These are phyloP conservation scores for Apamea epomidion DNA, from an alignment of 2,888 invertebrate species.

Conservation along the genomic window DNA sequence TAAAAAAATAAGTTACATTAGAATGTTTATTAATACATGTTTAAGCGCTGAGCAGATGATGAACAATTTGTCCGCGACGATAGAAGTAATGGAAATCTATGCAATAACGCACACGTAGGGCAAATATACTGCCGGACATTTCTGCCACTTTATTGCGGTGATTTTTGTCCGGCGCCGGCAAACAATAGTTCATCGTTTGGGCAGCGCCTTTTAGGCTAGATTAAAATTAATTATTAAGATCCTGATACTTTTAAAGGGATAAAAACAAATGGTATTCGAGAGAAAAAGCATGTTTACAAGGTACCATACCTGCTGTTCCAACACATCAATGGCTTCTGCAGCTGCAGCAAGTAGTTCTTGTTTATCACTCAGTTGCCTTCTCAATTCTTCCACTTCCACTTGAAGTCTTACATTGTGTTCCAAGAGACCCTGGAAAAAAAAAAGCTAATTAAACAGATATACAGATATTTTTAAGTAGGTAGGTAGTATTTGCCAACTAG, in stretches of 20 bases:
- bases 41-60: not conserved
- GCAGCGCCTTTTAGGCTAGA: not conserved
- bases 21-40: not conserved
- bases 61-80: not conserved
- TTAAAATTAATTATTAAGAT: not conserved
- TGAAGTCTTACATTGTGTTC: constrained; percentile 89
- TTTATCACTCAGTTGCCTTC: constrained; percentile 94
- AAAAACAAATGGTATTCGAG: not conserved
- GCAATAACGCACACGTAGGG: not conserved
- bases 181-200: not conserved
- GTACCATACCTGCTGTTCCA: constrained; percentile 90
- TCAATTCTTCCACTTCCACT: constrained; percentile 94
- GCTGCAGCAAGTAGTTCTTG: constrained; percentile 96
- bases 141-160: not conserved
- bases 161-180: not conserved
- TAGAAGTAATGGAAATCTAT: not conserved
- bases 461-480: not conserved
- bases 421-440: constrained; percentile 81
- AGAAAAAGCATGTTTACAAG: not conserved
- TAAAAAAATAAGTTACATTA: not conserved
- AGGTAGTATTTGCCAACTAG: not conserved
- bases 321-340: constrained; percentile 94
- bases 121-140: not conserved
- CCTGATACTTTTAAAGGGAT: not conserved
- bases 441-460: not conserved